Percentiles rank a stretch among this genome's conserved stretches.
These are phyloP conservation scores for Limosa lapponica DNA, from an alignment of 2,797 vertebrate species.

Conservation along the genomic window DNA sequence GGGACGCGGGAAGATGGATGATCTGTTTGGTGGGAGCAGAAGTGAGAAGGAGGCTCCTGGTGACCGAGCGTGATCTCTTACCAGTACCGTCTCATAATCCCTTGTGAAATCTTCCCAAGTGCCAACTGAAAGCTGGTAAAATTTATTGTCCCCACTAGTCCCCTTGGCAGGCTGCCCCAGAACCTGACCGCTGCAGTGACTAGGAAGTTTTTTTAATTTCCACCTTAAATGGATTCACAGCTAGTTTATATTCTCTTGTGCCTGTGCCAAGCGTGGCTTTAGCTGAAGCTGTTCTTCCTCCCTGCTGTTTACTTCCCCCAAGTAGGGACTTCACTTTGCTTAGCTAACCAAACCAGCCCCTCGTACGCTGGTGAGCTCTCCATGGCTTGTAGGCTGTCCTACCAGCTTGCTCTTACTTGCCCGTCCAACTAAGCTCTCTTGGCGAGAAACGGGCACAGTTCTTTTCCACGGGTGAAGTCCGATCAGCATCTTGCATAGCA, in stretches of 20 bases:
- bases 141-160: not conserved
- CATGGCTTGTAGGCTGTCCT: not conserved
- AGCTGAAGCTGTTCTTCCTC: not conserved
- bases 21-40: not conserved
- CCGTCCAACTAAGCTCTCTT: not conserved
- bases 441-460: not conserved
- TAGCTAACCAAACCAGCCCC: not conserved
- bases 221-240: not conserved
- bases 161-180: not conserved
- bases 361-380: not conserved
- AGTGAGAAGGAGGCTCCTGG: not conserved
- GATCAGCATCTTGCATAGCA: not conserved
- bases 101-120: not conserved
- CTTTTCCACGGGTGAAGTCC: not conserved
- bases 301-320: not conserved
- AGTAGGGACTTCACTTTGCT: not conserved
- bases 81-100: rapidly evolving
- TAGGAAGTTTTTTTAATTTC: not conserved
- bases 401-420: not conserved
- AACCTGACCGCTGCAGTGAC: not conserved
- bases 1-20: not conserved
- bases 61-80: rapidly evolving
- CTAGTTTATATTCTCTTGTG: not conserved
- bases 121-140: not conserved
- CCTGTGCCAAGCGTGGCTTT: not conserved